Percentiles rank a stretch among this genome's conserved stretches.
phyloP scores from a whole-genome alignment of 2,113 vertebrate species.

The Chinchilla lanigera region DNA sequence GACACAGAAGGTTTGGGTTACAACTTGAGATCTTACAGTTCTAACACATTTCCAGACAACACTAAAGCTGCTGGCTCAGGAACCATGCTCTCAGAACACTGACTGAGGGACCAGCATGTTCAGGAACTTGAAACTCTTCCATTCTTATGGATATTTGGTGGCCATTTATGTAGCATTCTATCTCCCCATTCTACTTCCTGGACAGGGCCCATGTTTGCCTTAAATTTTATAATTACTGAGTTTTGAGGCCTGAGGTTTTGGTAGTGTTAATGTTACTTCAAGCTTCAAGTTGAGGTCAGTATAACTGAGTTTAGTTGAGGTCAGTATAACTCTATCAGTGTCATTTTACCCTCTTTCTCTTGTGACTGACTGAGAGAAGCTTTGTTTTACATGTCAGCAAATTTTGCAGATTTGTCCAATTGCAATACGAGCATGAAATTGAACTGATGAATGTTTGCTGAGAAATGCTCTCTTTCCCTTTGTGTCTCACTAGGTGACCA shows the following conservation, averaged over 20 bases:
- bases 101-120: not conserved
- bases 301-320: not conserved
- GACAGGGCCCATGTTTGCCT: not conserved
- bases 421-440: not conserved
- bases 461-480: not conserved
- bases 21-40: not conserved
- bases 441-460: not conserved
- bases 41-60: too few relatives aligned
- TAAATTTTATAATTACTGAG: not conserved
- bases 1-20: not conserved
- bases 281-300: not conserved
- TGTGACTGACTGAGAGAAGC: not conserved
- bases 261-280: not conserved
- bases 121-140: too few relatives aligned
- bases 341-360: not conserved
- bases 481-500: not conserved
- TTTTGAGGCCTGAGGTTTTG: not conserved
- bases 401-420: not conserved
- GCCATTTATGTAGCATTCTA: not conserved
- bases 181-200: not conserved
- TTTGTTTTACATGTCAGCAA: not conserved
- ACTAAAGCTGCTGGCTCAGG: not conserved
- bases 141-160: not conserved
- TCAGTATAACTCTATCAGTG: not conserved
- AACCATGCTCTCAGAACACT: too few relatives aligned